These are phyloP conservation scores for Falco novaeseelandiae DNA, from an alignment of 2,797 vertebrate species.

Conservation along the genomic window DNA sequence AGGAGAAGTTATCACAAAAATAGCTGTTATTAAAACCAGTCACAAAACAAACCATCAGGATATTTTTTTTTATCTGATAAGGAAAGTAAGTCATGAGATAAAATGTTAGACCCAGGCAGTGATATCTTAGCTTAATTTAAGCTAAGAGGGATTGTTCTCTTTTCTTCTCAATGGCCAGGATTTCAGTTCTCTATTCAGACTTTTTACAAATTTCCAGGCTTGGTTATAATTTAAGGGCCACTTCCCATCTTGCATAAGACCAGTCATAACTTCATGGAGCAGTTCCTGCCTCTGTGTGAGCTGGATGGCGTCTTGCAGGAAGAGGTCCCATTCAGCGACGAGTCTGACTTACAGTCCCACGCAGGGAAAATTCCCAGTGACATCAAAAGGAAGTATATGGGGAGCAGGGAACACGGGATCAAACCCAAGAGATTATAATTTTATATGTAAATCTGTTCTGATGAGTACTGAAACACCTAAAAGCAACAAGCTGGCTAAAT, in stretches of 20 bases:
- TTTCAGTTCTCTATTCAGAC: background rate
- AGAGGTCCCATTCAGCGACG: accelerated
- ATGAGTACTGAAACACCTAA: background rate
- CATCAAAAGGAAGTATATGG: background rate
- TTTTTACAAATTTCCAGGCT: background rate
- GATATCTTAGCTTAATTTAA: background rate
- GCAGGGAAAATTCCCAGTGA: background rate
- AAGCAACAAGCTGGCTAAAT: background rate
- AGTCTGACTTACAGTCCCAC: background rate
- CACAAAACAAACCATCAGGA: background rate
- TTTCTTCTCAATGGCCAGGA: background rate
- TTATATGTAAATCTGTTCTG: background rate
- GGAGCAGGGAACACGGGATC: background rate
- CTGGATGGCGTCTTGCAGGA: background rate
- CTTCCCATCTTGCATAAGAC: background rate
- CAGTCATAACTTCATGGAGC: background rate
- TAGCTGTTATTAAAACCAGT: background rate
- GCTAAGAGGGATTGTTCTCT: background rate
- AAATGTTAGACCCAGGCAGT: background rate
- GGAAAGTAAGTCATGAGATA: background rate
- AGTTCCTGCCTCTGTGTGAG: background rate
- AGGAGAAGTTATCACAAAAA: background rate
- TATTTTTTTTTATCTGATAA: background rate
- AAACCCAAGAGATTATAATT: background rate
- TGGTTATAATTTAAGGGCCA: background rate